Percentiles rank a stretch among this genome's conserved stretches.
These are phyloP conservation scores for Rhadina sibilatrix DNA, from an alignment of 2,113 vertebrate species.

Conservation along the genomic window DNA sequence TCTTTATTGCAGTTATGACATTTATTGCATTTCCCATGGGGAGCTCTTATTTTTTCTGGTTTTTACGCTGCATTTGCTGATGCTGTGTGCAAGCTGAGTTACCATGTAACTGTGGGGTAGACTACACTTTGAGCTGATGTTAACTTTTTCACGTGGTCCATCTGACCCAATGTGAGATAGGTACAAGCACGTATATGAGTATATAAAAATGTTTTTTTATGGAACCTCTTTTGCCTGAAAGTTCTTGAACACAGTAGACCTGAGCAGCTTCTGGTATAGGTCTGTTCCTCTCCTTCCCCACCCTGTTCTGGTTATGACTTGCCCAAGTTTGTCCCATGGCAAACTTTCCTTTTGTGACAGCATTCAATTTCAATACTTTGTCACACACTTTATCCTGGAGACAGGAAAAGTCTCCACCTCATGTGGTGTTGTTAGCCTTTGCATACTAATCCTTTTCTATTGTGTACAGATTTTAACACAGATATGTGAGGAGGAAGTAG, in stretches of 20 bases:
- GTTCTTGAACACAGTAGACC: rapidly evolving
- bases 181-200: not conserved
- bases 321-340: not conserved
- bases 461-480: not conserved
- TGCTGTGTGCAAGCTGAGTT: not conserved
- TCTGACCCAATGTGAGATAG: not conserved
- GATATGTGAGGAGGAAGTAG: not conserved
- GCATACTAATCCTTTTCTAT: not conserved
- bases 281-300: not conserved
- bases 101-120: not conserved
- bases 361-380: not conserved
- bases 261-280: not conserved
- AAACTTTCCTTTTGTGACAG: not conserved
- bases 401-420: not conserved
- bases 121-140: not conserved
- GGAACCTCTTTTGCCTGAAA: not conserved
- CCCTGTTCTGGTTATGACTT: not conserved
- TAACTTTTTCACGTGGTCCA: not conserved
- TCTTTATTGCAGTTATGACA: not conserved
- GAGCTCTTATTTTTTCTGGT: not conserved
- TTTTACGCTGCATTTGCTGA: slow-evolving; percentile 2
- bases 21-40: not conserved
- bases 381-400: not conserved
- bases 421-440: not conserved
- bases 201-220: not conserved